Conservation (phyloP, 1,140 invertebrate genomes). For the Drosophila pruinosa region DNA sequence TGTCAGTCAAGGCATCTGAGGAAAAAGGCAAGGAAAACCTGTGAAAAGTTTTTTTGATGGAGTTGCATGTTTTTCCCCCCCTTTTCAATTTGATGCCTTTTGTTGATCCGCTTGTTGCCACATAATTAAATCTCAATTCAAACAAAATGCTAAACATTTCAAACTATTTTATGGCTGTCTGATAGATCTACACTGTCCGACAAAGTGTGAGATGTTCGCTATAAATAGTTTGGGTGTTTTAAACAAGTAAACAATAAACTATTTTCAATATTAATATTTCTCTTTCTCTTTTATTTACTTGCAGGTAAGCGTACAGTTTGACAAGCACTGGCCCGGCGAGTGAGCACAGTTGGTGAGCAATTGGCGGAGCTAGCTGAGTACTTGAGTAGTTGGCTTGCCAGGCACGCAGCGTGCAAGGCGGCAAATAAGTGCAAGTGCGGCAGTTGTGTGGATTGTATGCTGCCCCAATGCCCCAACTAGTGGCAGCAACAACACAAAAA, state of each 20-base stretch:
- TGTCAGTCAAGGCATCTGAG: conserved; percentile 29
- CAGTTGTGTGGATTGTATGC: conserved; percentile 12
- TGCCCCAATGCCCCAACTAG: conserved; percentile 60
- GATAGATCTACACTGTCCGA: conserved; percentile 21
- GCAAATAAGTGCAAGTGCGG: conserved; percentile 67
- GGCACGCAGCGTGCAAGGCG: conserved; percentile 41
- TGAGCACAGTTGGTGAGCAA: conserved; percentile 13
- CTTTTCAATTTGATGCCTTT: not conserved
- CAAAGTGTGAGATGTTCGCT: conserved; percentile 2
- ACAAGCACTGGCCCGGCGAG: not conserved
- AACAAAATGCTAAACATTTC: conserved; percentile 77
- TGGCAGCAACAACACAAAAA: conserved; percentile 35
- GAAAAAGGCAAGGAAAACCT: conserved; percentile 1
- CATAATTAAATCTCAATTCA: conserved; percentile 80
- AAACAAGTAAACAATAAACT: conserved; percentile 4
- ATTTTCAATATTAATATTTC: conserved; percentile 2
- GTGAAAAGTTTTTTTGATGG: conserved; percentile 28
- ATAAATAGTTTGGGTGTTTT: not conserved
- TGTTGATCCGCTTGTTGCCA: conserved; percentile 63
- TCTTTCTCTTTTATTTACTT: conserved; percentile 28
- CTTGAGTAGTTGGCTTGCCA: conserved; percentile 39
- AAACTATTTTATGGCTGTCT: conserved; percentile 63
- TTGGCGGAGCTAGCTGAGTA: conserved; percentile 1
- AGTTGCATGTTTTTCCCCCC: not conserved
- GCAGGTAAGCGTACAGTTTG: conserved; percentile 55